Base-by-base conservation (phyloP, 2,113 vertebrate species). In the Nyctereutes procyonoides region DNA sequence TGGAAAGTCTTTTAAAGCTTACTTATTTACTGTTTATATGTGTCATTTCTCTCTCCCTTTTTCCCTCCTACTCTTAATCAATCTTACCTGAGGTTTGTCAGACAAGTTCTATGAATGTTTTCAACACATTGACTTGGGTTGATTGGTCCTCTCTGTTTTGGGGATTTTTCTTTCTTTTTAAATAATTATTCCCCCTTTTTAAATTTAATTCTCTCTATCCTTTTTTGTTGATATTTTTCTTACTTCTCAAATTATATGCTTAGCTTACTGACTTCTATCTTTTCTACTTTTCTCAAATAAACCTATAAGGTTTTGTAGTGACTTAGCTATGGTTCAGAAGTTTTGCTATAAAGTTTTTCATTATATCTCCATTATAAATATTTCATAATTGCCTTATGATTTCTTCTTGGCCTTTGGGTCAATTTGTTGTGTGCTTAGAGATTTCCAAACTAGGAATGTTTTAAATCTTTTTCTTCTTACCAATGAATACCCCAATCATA, bases 171-270 rank as follows among this genome's bases (percentile, higher is more conserved):
- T 22, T 28, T 16, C 73, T 48, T 76, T 74, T 4, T 12, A 12
- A 71, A 32, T 92, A 79, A 65, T 74, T 80, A 32, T 62, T 96
- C 14, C 8, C 2, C 6, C 53, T 90, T 19, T 58, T 58, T 90
- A 43, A 43, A 35, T 87, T 93, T 62, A 16, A 76, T 74, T 82
- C 3, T 81, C 32, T 55, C 10, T 38, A 3, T 20, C 22, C 58
- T 53, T 91, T 95, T 92, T 76, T 35, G 85, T 48, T 96, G 73
- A 82, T 73, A 90, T 86, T 90, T 96, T 95, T 77, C 56, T 90
- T 56, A 76, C 73, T 74, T 67, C 65, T 96, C 17, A 77, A 74
- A 38, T 32, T 81, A 8, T 90, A 17, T 51, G 38, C 38, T 92
- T 82, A 82, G 38, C 22, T 93, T 92, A 80, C 38, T 90, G 73